Percentiles rank a stretch among this genome's conserved stretches.
These are phyloP conservation scores for Emberiza fucata DNA, from an alignment of 2,113 vertebrate genomes.

Conservation along the genomic window DNA sequence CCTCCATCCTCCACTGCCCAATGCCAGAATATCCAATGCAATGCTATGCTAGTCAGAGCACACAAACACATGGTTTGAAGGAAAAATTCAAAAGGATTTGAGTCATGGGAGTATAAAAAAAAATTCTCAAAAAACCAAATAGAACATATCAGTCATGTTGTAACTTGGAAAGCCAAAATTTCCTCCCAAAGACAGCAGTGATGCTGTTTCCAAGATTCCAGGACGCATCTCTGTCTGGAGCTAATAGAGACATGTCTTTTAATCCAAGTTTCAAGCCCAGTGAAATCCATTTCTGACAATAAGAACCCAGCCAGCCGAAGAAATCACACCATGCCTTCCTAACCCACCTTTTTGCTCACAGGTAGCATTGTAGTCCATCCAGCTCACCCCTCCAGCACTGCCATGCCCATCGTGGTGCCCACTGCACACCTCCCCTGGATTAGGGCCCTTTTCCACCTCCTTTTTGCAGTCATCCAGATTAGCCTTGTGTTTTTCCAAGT, in stretches of 20 bases:
- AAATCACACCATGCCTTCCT: not conserved
- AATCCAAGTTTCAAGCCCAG: constrained; percentile 51
- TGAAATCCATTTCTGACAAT: constrained; percentile 21
- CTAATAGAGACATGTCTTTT: not conserved
- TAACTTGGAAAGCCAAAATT: constrained; percentile 63
- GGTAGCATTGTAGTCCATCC: not conserved
- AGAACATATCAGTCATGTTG: constrained; percentile 68
- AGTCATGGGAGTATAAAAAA: constrained; percentile 61
- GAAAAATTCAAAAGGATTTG: constrained; percentile 51
- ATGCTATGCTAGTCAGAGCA: not conserved
- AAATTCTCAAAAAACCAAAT: constrained; percentile 38
- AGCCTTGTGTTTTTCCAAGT: not conserved
- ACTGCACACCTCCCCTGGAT: not conserved
- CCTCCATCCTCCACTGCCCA: not conserved
- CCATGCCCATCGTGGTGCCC: fast-evolving
- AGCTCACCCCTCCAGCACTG: not conserved
- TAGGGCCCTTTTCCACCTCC: not conserved
- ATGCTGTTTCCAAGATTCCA: constrained; percentile 71
- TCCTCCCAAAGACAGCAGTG: constrained; percentile 60
- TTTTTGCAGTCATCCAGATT: not conserved
- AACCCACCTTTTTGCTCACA: not conserved
- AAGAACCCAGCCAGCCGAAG: not conserved
- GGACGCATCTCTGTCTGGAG: constrained; percentile 66
- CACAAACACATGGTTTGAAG: constrained; percentile 40
- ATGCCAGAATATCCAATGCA: constrained; percentile 23